Conservation (phyloP, 2,113 vertebrate species). For the Cebus imitator region DNA sequence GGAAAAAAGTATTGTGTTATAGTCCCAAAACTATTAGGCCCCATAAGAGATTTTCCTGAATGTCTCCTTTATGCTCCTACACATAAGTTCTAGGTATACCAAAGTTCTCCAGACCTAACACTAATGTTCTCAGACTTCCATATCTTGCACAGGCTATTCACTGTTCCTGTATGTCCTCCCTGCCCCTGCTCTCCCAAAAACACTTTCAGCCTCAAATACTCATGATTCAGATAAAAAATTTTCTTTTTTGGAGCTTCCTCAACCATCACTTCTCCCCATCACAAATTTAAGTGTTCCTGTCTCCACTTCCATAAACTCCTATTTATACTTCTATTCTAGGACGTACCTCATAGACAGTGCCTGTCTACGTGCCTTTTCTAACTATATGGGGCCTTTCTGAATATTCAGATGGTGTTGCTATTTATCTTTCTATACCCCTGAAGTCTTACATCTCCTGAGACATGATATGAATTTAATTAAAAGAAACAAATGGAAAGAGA, state of each 20-base stretch:
- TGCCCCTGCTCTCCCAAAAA: not conserved
- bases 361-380: not conserved
- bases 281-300: not conserved
- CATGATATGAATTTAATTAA: not conserved
- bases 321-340: not conserved
- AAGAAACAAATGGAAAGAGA: not conserved
- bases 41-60: slow-evolving; percentile 6
- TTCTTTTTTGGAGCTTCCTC: not conserved
- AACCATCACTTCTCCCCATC: not conserved
- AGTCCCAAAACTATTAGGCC: not conserved
- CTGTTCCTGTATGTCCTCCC: not conserved
- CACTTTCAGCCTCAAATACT: not conserved
- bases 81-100: not conserved
- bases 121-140: not conserved
- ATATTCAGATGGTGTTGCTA: not conserved
- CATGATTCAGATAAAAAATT: not conserved
- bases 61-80: not conserved
- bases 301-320: not conserved
- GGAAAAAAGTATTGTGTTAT: not conserved
- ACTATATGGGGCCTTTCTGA: not conserved
- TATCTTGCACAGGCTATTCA: not conserved
- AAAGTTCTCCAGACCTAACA: not conserved
- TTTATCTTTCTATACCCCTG: not conserved
- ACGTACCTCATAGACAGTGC: not conserved
- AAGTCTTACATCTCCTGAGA: not conserved